Evolutionary conservation across 1,140 invertebrate genomes (phyloP), one percentile per base, ranked within the genome.

Genomic region (Brachionus calyciflorus): DNA sequence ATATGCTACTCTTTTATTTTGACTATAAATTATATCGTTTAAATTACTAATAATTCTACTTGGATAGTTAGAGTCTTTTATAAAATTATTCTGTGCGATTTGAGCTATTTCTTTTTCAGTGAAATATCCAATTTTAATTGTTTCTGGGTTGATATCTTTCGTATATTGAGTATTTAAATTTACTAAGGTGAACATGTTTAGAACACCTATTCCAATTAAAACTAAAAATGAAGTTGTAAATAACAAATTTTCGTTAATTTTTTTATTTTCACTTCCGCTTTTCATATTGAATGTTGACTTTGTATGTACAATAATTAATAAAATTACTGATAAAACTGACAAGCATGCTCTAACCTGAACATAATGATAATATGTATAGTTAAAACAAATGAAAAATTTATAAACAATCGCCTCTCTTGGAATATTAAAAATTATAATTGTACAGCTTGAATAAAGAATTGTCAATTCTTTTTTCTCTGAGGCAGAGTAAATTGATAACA

Each of bases 101-200:
- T 24, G 40, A n/a, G 26, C 33, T 4, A 65, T 41, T 65, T 65
- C 60, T 19, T 19, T 41, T 65, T 41, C 14, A 44, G 12, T 65
- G 9, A 65, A 65, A 44, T 41, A 65, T 3, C 60, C 60, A 6
- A 65, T 65, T 24, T 65, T 44, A 12, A 65, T 41, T 10, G 33
- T 41, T 21, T 4, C 12, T 21, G 60, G 60, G 10, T 10, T 41
- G 19, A 65, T 65, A 7, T 65, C 60, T 65, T 65, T 41, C 21
- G 7, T 65, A 19, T 41, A 65, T 10, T 7, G 21, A 7, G 60
- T 41, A 7, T 65, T 24, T 41, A 65, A 44, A 10, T 44, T 65
- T 9, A 24, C 12, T 24, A 65, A 21, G 9, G 21, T 37, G 21
- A 26, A 65, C 9, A 65, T 41, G 19, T 65, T 65, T 3, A 65